These are phyloP conservation scores for Dufourea novaeangliae DNA, from an alignment of 1,140 invertebrate genomes.

Conservation along the genomic window DNA sequence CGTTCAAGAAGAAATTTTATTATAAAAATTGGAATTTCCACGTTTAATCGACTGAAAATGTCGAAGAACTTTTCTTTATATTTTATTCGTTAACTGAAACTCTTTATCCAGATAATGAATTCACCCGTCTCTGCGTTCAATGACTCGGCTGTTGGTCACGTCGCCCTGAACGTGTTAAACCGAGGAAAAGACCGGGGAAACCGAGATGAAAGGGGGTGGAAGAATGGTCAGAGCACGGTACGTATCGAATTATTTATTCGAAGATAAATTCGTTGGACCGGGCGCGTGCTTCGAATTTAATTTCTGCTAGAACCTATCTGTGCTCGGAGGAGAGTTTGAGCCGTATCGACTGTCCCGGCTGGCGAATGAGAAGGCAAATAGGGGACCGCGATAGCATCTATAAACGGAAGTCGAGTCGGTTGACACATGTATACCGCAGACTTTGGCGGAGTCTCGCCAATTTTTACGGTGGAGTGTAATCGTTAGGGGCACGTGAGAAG, in stretches of 20 bases:
- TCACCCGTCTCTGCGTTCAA: too few species aligned
- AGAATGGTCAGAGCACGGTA: neutral
- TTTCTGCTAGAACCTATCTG: constrained; percentile 9
- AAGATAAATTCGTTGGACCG: constrained; percentile 27
- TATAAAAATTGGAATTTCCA: too few species aligned
- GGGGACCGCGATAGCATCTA: constrained; percentile 23
- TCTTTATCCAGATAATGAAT: too few species aligned
- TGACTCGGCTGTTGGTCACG: too few species aligned
- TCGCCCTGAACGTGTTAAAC: neutral
- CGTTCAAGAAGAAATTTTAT: too few species aligned
- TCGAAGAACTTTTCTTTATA: too few species aligned
- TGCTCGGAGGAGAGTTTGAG: neutral
- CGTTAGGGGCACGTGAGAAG: too few species aligned
- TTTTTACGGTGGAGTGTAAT: neutral
- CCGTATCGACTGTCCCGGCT: constrained; percentile 1
- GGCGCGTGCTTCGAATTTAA: constrained; percentile 7
- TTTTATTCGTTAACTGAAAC: too few species aligned
- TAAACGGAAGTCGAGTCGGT: constrained; percentile 6
- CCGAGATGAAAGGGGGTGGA: neutral
- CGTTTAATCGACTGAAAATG: too few species aligned
- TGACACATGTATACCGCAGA: neutral
- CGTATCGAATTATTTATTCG: constrained; percentile 40
- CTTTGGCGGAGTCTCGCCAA: neutral
- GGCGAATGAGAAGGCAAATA: constrained; percentile 29
- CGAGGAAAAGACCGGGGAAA: neutral